Conservation (phyloP, 2,113 vertebrate genomes). For the Lamprotornis superbus region DNA sequence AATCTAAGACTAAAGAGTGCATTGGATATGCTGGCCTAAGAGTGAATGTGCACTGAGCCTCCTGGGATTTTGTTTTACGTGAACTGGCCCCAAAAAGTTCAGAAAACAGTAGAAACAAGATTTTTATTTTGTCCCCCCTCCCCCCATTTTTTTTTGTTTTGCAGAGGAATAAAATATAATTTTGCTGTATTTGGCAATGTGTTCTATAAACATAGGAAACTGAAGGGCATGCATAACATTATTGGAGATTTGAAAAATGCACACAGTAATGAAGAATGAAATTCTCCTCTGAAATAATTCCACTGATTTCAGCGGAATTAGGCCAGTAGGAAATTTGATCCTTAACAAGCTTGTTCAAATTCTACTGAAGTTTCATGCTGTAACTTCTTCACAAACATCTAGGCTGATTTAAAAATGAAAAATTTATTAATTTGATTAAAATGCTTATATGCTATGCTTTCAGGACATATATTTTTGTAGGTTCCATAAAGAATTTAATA, state of each 20-base stretch:
- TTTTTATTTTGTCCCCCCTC: not conserved
- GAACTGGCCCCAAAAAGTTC: not conserved
- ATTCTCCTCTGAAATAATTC: not conserved
- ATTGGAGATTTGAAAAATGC: not conserved
- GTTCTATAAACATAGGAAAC: not conserved
- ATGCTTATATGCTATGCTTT: not conserved
- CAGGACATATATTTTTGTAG: not conserved
- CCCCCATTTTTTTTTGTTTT: not conserved
- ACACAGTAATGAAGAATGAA: not conserved
- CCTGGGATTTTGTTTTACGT: not conserved
- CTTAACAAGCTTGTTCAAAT: not conserved
- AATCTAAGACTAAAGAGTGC: constrained; percentile 66
- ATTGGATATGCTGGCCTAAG: constrained; percentile 57
- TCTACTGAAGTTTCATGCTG: not conserved
- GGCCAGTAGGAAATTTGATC: not conserved
- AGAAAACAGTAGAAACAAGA: constrained; percentile 1
- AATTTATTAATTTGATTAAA: not conserved
- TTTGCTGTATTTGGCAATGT: not conserved
- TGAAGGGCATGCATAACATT: not conserved
- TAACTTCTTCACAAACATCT: not conserved
- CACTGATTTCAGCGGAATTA: not conserved
- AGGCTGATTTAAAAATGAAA: not conserved
- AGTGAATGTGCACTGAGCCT: constrained; percentile 27
- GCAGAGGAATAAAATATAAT: not conserved
- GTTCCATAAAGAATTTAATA: not conserved